Percentiles rank a stretch among this genome's conserved stretches.
These are phyloP conservation scores for Actenoides lindsayi DNA, from an alignment of 2,113 vertebrate genomes.

Conservation along the genomic window DNA sequence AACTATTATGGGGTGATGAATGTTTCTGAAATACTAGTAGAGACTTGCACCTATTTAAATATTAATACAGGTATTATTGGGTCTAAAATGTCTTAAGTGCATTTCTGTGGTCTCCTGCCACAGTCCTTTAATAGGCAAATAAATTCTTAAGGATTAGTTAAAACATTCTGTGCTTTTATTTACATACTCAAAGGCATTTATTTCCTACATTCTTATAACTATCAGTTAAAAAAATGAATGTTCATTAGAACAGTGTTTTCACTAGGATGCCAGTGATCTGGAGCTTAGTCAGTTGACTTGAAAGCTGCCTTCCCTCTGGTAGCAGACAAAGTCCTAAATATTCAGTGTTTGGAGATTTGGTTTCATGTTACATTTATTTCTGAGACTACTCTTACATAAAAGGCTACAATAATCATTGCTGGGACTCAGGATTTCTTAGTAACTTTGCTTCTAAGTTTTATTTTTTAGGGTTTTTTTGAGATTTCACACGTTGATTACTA, in stretches of 20 bases:
- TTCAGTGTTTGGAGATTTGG: background rate
- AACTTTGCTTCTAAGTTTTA: background rate
- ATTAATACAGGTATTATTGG: background rate
- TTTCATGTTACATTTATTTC: background rate
- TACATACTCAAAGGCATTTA: constrained; percentile 2
- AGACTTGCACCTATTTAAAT: background rate
- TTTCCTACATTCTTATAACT: constrained; percentile 11
- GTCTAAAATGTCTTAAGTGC: background rate
- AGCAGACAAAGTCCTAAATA: background rate
- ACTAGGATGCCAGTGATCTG: constrained; percentile 5
- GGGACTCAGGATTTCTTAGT: background rate
- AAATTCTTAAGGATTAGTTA: constrained; percentile 34
- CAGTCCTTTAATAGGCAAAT: background rate
- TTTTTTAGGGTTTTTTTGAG: background rate
- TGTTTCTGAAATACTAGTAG: background rate
- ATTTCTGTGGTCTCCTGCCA: constrained; percentile 10
- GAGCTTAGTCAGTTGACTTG: background rate
- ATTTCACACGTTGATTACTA: background rate
- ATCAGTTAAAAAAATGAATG: background rate
- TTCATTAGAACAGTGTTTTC: background rate
- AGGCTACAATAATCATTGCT: background rate
- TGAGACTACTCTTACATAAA: background rate
- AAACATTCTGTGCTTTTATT: constrained; percentile 42
- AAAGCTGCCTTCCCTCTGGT: background rate
- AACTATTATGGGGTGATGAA: background rate